A percentile compares a stretch with the other conserved stretches of the same genome.
These are phyloP conservation scores for Vireo altiloquus DNA, from an alignment of 2,113 vertebrate species.

Conservation along the genomic window DNA sequence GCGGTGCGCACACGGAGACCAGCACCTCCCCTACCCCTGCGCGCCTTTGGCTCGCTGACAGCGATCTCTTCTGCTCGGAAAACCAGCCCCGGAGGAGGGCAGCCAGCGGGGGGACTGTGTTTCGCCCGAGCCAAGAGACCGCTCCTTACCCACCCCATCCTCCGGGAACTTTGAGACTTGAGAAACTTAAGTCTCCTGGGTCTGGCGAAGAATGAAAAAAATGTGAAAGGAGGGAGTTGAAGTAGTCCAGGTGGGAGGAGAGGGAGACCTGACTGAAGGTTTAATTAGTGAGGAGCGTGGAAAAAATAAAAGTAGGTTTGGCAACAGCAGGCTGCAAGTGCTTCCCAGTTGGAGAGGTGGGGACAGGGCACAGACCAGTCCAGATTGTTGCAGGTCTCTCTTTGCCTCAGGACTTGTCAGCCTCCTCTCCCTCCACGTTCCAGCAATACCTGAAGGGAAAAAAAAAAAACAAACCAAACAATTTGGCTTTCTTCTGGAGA, in stretches of 20 bases:
- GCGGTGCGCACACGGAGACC: not conserved
- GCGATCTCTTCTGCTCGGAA: not conserved
- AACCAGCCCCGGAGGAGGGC: not conserved
- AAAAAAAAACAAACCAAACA: not conserved
- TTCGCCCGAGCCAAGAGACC: not conserved
- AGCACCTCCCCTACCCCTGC: not conserved
- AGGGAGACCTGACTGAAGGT: conserved; percentile 29
- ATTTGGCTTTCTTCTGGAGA: not conserved
- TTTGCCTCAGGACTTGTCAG: not conserved
- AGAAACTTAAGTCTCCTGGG: not conserved
- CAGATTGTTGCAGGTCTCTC: not conserved
- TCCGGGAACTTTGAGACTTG: not conserved
- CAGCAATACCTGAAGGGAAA: not conserved
- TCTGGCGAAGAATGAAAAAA: conserved; percentile 4
- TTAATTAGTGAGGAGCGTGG: conserved; percentile 23
- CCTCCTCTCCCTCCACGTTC: not conserved
- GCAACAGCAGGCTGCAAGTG: not conserved
- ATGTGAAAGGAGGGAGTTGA: not conserved
- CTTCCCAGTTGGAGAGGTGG: not conserved
- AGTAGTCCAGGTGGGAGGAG: conserved; percentile 37
- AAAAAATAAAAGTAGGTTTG: conserved; percentile 17
- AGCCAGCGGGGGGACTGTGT: not conserved
- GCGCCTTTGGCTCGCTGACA: not conserved
- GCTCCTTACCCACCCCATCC: not conserved
- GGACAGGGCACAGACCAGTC: not conserved